Evolutionary conservation across 2,113 vertebrate genomes (phyloP), one percentile per base, ranked within the genome.

Genomic region (Perognathus longimembris): DNA sequence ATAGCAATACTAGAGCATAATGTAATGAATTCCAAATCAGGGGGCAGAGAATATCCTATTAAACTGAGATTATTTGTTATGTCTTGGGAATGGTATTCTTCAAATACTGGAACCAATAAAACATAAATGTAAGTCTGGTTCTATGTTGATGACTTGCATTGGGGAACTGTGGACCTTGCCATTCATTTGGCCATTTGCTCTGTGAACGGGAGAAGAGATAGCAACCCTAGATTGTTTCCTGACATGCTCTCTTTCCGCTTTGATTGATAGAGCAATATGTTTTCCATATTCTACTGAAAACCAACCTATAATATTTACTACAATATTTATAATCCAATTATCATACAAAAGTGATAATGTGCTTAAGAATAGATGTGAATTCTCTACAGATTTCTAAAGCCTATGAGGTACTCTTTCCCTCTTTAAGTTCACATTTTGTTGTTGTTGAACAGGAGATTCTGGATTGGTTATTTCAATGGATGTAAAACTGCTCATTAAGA

Each of bases 61-160:
- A 93, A 87, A 81, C 40, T 90, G 81, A 78, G 70, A 66, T 30
- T 66, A 70, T 88, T 86, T 95, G 64, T 82, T 88, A 82, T 61
- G 50, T 10, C 5, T 61, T 92, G n/a, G 30, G 3, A 2, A 74
- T 32, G 61, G 54, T 86, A 83, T 90, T 84, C 40, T 66, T 94
- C 83, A 81, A 73, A 86, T 38, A 90, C 30, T 21, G 1, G 38
- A 87, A 83, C 22, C 67, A 81, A 74, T 89, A 78, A 90, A 92
- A 88, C 84, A 18, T 85, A 91, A 93, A 93, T 61, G 30, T n/a
- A 42, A 70, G 66, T 15, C 34, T 83, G 40, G 3, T 57, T 91
- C 42, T 85, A 10, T 34, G 36, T 34, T n/a, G 1, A 21, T 88
- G 17, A 54, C 50, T 88, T 85, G 59, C 57, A 9, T 7, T 50